phyloP scores from a whole-genome alignment of 2,888 invertebrate species.

The Andrena chrysosceles region DNA sequence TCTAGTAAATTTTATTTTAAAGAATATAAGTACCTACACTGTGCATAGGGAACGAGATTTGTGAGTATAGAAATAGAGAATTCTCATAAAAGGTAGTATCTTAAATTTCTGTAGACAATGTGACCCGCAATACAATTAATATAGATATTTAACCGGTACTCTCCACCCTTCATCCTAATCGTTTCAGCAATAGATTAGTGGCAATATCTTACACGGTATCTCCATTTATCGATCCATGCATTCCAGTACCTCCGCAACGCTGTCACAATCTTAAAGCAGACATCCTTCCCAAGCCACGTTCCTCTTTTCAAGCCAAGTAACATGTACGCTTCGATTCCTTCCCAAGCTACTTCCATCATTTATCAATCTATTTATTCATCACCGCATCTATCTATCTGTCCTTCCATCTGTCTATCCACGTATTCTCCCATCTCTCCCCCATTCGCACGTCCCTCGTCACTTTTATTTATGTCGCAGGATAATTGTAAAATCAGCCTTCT shows the following conservation, averaged over 20 bases:
- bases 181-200: too few species aligned
- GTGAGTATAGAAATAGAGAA: too few species aligned
- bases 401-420: constrained; percentile 16
- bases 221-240: neutral
- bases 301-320: neutral
- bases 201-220: neutral
- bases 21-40: too few species aligned
- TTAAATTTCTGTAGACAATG: too few species aligned
- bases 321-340: neutral
- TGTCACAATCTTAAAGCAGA: neutral
- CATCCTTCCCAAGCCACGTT: neutral
- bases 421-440: neutral
- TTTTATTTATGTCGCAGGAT: neutral
- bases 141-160: too few species aligned
- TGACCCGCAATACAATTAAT: too few species aligned
- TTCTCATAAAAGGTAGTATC: too few species aligned
- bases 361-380: constrained; percentile 28
- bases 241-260: neutral
- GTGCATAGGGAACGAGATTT: too few species aligned
- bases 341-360: neutral
- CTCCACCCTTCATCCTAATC: too few species aligned
- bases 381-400: constrained; percentile 7
- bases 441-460: constrained; percentile 1
- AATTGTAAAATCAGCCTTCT: too few species aligned
- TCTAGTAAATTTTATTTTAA: too few species aligned